These are phyloP conservation scores for Marasmarcha lunaedactyla DNA, from an alignment of 2,888 invertebrate genomes.

Conservation along the genomic window DNA sequence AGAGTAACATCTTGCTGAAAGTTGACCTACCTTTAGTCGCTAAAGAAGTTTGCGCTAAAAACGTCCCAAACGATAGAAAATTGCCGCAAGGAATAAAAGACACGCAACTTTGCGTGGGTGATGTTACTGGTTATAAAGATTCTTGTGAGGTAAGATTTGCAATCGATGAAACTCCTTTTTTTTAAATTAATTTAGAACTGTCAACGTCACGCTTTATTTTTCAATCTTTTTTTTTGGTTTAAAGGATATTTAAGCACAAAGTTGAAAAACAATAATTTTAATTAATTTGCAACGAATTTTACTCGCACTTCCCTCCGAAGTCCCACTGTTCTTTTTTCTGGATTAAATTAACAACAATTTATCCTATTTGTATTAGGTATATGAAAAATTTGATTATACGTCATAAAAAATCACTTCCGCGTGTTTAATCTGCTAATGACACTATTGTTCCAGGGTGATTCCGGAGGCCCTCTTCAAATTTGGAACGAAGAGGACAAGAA, in stretches of 20 bases:
- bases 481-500: constrained; percentile 21
- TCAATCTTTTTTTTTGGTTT: no score
- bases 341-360: no score
- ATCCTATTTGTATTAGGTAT: no score
- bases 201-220: neutral
- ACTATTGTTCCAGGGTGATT: constrained; percentile 52
- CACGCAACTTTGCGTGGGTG: constrained; percentile 53
- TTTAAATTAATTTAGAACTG: neutral
- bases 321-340: no score
- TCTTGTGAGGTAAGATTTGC: constrained; percentile 38
- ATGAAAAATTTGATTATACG: no score
- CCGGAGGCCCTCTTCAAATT: constrained; percentile 52
- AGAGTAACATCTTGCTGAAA: constrained; percentile 38
- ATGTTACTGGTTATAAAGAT: constrained; percentile 38
- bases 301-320: no score
- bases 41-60: constrained; percentile 28
- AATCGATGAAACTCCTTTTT: no score
- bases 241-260: no score
- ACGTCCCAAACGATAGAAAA: constrained; percentile 38
- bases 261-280: no score
- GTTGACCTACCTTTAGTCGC: constrained; percentile 37
- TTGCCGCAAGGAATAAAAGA: constrained; percentile 36
- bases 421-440: no score
- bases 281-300: no score
- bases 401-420: no score